Evolutionary conservation across 53 echinoderm and acorn worm genomes (phyloP).

Genomic region (Henricia sp.): DNA sequence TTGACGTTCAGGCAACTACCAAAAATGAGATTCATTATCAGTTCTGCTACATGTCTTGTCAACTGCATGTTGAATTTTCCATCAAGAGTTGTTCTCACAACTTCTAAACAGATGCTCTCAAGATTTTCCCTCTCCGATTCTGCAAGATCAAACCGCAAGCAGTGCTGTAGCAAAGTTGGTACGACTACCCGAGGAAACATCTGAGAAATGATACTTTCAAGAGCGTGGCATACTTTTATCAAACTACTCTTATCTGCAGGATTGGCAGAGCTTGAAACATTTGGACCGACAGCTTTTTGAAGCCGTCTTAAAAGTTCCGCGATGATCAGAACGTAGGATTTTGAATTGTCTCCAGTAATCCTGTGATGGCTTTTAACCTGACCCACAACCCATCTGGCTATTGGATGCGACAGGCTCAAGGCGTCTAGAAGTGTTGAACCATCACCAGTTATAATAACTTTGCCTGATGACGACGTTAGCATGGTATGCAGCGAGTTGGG

Average conservation of each 20-base stretch:
- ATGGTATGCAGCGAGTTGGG: conserved; percentile 75
- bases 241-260: not conserved
- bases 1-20: conserved; percentile 12
- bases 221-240: conserved; percentile 40
- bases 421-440: conserved; percentile 69
- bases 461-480: conserved; percentile 70
- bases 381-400: conserved; percentile 71
- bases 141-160: not conserved
- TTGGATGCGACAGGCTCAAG: conserved; percentile 69
- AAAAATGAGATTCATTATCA: conserved; percentile 54
- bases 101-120: conserved; percentile 11
- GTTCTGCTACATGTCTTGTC: conserved; percentile 25
- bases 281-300: conserved; percentile 13
- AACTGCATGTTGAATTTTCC: conserved; percentile 57
- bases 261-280: not conserved
- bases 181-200: conserved; percentile 37
- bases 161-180: conserved; percentile 38
- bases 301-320: conserved; percentile 57
- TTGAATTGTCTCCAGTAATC: conserved; percentile 63
- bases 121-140: conserved; percentile 22
- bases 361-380: conserved; percentile 47
- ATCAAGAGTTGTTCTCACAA: conserved; percentile 56
- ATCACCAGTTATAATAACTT: conserved; percentile 72
- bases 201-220: conserved; percentile 28
- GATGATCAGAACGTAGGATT: conserved; percentile 62